phyloP scores from a whole-genome alignment of 1,140 invertebrate species.

The Yoshiicerus persimilis region DNA sequence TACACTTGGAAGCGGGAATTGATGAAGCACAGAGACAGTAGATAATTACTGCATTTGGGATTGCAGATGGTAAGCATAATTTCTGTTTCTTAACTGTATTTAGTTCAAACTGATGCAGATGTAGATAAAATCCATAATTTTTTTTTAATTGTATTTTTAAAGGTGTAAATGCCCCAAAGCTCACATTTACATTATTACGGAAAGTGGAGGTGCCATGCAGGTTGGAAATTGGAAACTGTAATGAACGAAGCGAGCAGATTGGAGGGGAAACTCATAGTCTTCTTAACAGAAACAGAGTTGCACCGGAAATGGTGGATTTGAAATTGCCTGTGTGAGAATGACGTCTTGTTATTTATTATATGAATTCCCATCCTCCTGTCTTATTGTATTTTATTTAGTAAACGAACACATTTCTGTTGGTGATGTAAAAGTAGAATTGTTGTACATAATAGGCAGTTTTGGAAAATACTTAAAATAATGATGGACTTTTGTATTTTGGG shows the following conservation, averaged over 20 bases:
- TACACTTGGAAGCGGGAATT: too few species aligned
- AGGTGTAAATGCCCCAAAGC: conserved; percentile 77
- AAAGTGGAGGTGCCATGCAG: conserved; percentile 74
- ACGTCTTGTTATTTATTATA: too few species aligned
- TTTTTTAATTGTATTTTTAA: conserved; percentile 35
- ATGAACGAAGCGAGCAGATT: conserved; percentile 64
- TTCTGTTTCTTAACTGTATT: neutral
- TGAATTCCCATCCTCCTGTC: too few species aligned
- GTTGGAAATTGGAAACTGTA: conserved; percentile 60
- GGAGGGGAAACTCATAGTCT: conserved; percentile 65
- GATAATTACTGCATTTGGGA: neutral
- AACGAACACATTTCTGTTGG: too few species aligned
- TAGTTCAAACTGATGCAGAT: conserved; percentile 44
- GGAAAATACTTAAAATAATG: too few species aligned
- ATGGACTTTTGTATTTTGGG: too few species aligned
- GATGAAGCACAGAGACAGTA: neutral
- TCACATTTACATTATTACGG: conserved; percentile 68
- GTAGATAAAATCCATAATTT: neutral
- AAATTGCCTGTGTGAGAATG: too few species aligned
- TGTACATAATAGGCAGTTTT: too few species aligned
- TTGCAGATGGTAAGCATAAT: too few species aligned
- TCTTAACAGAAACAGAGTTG: conserved; percentile 58
- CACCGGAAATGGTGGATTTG: conserved; percentile 64
- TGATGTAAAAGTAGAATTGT: too few species aligned
- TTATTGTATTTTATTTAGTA: too few species aligned